Evolutionary conservation across 2,113 vertebrate species (phyloP), one percentile per base, ranked within the genome.

Genomic region (Zosterops pallidus): DNA sequence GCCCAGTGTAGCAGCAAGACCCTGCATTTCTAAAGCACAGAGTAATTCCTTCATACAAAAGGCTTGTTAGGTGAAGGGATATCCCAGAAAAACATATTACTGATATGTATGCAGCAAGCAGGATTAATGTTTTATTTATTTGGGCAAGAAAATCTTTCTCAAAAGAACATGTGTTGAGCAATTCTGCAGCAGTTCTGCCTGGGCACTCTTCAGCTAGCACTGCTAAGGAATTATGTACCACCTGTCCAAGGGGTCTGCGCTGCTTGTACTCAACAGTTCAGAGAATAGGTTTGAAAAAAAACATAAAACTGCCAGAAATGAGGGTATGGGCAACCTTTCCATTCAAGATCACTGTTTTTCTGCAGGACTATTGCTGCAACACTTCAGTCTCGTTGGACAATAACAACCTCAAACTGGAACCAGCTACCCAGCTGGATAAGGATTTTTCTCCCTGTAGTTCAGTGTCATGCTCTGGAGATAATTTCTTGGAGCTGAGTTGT

Each of bases 1-100:
- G 39, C 39, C 39, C 0, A 0, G n/a, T 6, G 8, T 5, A 68
- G 47, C 1, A 6, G 59, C 18, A 76, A 80, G 19, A 60, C 57
- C 29, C 14, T 9, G n/a, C 21, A 39, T 33, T 86, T 72, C 39
- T 60, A 52, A 31, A 78, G 44, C 35, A 63, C 2, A 23, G 35
- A 74, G 11, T 47, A 65, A 46, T 17, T 82, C 50, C 23, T 65
- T 31, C 24, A 9, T 7, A 37, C 11, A 81, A 50, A 81, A 81
- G n/a, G 18, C 53, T 53, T 25, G 4, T 74, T n/a, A 90, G 63
- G 33, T 63, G 33, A 72, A 74, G 22, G 33, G 39, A 90, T 64
- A 78, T 42, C 41, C 46, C 79, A 14, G 29, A 64, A 28, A n/a
- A 41, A 56, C 20, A 7, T 50, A 25, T 19, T 39, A 46, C 14